Conservation (phyloP, 2,888 invertebrate species). For the Mythimna albipuncta region DNA sequence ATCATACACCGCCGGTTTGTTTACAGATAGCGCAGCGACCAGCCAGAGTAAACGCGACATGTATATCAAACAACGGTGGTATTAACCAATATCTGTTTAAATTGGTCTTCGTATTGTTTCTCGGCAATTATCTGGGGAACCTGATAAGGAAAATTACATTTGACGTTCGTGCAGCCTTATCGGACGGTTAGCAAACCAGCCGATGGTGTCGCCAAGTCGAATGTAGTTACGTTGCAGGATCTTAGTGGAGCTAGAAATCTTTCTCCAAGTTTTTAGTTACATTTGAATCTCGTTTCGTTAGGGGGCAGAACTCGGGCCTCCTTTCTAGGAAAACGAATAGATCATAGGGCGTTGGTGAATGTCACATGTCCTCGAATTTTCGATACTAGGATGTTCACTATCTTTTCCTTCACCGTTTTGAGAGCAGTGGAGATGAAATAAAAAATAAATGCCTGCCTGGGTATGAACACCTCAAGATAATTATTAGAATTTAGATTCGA, state of each 20-base stretch:
- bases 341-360: too few species aligned
- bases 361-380: too few species aligned
- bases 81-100: conserved; percentile 46
- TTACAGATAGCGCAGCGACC: conserved; percentile 42
- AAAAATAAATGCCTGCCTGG: too few species aligned
- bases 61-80: conserved; percentile 48
- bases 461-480: too few species aligned
- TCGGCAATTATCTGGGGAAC: conserved; percentile 39
- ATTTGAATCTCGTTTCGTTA: neutral
- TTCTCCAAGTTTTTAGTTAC: neutral
- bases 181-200: neutral
- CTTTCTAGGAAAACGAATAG: too few species aligned
- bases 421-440: too few species aligned
- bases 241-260: neutral
- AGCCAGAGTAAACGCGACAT: conserved; percentile 34
- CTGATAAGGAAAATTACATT: conserved; percentile 29
- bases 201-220: neutral
- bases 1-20: conserved; percentile 48
- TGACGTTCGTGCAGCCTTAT: conserved; percentile 13
- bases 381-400: too few species aligned
- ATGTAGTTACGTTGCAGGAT: neutral
- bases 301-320: too few species aligned
- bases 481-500: too few species aligned
- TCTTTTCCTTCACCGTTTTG: too few species aligned
- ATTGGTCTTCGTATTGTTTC: conserved; percentile 43